Evolutionary conservation across 2,888 invertebrate genomes (phyloP).

Genomic region (Leucoma salicis): DNA sequence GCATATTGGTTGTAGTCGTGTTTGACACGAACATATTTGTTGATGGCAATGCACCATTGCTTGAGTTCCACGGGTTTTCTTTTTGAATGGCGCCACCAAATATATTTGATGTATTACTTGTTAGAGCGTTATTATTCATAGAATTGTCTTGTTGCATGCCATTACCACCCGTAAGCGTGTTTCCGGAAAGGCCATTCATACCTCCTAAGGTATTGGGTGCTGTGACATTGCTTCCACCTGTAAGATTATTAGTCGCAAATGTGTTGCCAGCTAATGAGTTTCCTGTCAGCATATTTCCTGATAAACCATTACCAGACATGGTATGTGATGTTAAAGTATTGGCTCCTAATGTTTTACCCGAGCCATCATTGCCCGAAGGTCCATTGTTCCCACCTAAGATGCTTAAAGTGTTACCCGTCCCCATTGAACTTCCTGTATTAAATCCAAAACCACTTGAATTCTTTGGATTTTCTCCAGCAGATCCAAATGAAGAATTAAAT

Average conservation of each 20-base stretch:
- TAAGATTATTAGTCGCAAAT: constrained; percentile 1
- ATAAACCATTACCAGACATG: constrained; percentile 3
- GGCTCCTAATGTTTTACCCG: constrained; percentile 5
- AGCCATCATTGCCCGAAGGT: constrained; percentile 2
- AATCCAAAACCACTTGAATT: constrained; percentile 22
- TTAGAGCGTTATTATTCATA: constrained; percentile 22
- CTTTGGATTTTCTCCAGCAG: constrained; percentile 16
- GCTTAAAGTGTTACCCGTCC: constrained; percentile 17
- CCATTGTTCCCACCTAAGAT: constrained; percentile 22
- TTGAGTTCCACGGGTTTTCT: constrained; percentile 54
- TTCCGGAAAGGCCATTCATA: constrained; percentile 31
- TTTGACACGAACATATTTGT: constrained; percentile 47
- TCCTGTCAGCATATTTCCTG: constrained; percentile 12
- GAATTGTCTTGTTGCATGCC: constrained; percentile 26
- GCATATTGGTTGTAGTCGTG: constrained; percentile 35
- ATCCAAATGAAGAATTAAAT: constrained; percentile 26
- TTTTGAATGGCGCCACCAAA: constrained; percentile 48
- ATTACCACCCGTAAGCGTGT: constrained; percentile 29
- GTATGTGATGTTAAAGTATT: constrained; percentile 20
- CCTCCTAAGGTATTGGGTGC: constrained; percentile 22
- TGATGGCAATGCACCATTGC: constrained; percentile 32
- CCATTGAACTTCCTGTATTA: constrained; percentile 19
- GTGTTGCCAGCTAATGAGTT: constrained; percentile 8
- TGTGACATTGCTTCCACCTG: constrained; percentile 16
- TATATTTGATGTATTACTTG: constrained; percentile 24